A percentile compares a stretch with the other conserved stretches of the same genome.
Conservation (phyloP, 2,888 invertebrate genomes). For the Biston betularia region DNA sequence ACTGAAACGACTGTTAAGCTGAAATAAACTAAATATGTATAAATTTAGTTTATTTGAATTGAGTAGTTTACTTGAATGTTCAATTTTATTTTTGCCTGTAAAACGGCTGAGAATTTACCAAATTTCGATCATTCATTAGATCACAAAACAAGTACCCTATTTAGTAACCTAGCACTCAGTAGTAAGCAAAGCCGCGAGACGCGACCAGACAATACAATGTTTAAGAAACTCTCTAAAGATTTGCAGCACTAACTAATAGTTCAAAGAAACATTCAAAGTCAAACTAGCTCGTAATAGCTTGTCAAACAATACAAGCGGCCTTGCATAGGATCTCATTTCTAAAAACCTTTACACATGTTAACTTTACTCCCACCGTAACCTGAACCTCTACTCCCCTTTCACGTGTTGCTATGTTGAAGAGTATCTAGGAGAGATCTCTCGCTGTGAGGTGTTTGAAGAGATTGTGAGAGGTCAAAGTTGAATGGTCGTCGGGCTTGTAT, state of each 20-base stretch:
- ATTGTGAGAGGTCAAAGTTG: conserved; percentile 51
- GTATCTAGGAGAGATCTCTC: conserved; percentile 23
- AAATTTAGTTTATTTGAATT: no score
- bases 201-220: background rate
- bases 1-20: no score
- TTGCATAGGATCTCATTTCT: conserved; percentile 69
- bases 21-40: no score
- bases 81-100: no score
- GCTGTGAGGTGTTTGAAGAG: conserved; percentile 47
- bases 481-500: conserved; percentile 56
- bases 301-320: conserved; percentile 67
- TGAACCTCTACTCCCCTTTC: conserved; percentile 51
- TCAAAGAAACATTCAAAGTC: conserved; percentile 54
- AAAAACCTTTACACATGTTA: conserved; percentile 71
- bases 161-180: no score
- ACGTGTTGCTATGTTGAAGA: conserved; percentile 37
- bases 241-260: conserved; percentile 46
- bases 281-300: conserved; percentile 63
- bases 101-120: no score
- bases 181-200: no score
- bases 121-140: no score
- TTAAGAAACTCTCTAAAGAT: conserved; percentile 14
- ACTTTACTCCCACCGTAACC: conserved; percentile 50
- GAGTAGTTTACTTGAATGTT: no score
- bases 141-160: no score